Evolutionary conservation across 1,140 invertebrate species (phyloP).

Genomic region (Dendrolimus punctatus): DNA sequence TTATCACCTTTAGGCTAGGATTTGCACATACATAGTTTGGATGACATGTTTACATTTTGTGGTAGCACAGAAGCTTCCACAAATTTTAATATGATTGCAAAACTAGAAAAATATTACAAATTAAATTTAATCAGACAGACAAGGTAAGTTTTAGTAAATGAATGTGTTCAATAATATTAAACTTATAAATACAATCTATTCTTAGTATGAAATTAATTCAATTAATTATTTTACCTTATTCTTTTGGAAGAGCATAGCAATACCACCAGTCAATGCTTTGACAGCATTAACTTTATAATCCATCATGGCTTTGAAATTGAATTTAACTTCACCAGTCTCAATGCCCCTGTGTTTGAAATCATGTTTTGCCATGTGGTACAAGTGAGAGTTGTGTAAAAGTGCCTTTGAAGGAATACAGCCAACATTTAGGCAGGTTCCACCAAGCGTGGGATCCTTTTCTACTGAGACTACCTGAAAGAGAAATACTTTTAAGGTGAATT

Average conservation of each 20-base stretch:
- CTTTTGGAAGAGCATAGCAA: constrained; percentile 96
- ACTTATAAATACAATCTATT: no score
- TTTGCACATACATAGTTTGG: no score
- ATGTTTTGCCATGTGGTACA: constrained; percentile 95
- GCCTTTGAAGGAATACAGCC: constrained; percentile 96
- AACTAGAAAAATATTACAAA: no score
- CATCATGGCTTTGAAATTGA: constrained; percentile 95
- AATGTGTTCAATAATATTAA: no score
- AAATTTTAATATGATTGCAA: no score
- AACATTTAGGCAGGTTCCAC: constrained; percentile 98
- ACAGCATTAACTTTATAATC: constrained; percentile 91
- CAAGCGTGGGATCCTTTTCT: constrained; percentile 95
- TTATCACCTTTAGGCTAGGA: no score
- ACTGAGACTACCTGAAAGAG: constrained; percentile 90
- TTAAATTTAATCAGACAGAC: no score
- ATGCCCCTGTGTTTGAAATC: constrained; percentile 93
- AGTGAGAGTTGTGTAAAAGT: constrained; percentile 97
- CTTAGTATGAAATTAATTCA: no score
- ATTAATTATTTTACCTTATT: constrained; percentile 83
- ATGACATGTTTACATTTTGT: no score
- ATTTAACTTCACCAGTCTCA: constrained; percentile 82
- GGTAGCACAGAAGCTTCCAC: no score
- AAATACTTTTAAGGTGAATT: not conserved
- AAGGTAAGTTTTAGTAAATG: no score
- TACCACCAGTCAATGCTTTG: constrained; percentile 95